Conservation (phyloP, 2,888 invertebrate species). For the Xestia sexstrigata region DNA sequence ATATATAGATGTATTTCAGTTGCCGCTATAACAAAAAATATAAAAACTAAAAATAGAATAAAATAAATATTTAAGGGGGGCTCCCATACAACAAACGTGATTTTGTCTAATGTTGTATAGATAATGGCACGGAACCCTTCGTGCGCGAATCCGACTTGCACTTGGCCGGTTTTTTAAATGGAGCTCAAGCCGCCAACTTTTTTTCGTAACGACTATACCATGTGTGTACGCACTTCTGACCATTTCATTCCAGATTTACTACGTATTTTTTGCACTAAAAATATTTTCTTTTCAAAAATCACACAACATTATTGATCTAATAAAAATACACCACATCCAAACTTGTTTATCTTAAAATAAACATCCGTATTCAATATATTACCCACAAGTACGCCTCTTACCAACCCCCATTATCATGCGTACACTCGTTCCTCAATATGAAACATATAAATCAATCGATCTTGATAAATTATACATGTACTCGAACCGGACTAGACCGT, state of each 20-base stretch:
- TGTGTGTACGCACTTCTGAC: no score
- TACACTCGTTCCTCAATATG: constrained; percentile 4
- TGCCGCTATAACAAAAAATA: no score
- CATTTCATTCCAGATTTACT: background rate
- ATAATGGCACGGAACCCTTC: no score
- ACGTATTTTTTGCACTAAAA: no score
- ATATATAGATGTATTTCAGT: no score
- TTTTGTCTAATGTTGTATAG: no score
- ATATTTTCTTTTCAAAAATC: background rate
- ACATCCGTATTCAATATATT: constrained; percentile 8
- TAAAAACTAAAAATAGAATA: no score
- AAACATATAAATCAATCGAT: constrained; percentile 41
- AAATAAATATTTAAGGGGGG: no score
- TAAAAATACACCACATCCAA: background rate
- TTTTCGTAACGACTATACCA: background rate
- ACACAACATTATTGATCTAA: background rate
- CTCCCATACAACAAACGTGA: no score
- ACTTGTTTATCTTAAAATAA: background rate
- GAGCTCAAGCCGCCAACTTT: background rate
- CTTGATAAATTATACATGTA: constrained; percentile 44
- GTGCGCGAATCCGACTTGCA: no score
- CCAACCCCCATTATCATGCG: constrained; percentile 11
- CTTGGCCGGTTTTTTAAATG: no score
- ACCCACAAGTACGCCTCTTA: background rate
- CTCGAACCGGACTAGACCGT: constrained; percentile 24